A percentile compares a stretch with the other conserved stretches of the same genome.
These are phyloP conservation scores for Aphelinus atriplicis DNA, from an alignment of 1,140 invertebrate genomes.

Conservation along the genomic window DNA sequence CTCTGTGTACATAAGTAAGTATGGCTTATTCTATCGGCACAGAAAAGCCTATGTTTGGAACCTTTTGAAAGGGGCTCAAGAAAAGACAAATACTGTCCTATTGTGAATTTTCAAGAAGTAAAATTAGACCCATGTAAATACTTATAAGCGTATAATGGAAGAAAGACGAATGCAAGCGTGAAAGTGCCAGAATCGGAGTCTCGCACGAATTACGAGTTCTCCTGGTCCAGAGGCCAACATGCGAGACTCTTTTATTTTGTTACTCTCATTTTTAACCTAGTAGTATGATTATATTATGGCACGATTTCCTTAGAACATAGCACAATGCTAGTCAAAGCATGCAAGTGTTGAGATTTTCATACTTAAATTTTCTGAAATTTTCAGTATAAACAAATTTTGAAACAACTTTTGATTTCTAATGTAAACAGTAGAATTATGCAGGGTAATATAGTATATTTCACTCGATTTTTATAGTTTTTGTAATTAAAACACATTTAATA, in stretches of 20 bases:
- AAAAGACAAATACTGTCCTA: constrained; percentile 10
- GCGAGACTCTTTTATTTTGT: constrained; percentile 33
- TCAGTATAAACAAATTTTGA: too few species aligned
- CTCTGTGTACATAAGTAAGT: constrained; percentile 27
- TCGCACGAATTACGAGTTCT: constrained; percentile 36
- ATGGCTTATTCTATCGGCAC: constrained; percentile 30
- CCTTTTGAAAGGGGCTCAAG: neutral
- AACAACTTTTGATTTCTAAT: neutral
- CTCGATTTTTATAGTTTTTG: constrained; percentile 17
- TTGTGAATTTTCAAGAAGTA: constrained; percentile 19
- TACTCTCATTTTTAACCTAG: constrained; percentile 31
- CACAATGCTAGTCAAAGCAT: constrained; percentile 53
- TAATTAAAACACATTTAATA: neutral
- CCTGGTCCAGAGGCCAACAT: neutral
- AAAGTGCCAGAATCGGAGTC: constrained; percentile 36
- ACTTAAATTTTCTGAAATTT: constrained; percentile 38
- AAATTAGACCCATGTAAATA: constrained; percentile 36
- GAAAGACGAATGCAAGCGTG: constrained; percentile 28
- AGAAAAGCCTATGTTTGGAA: neutral
- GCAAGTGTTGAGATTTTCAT: constrained; percentile 46
- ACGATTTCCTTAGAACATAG: constrained; percentile 45
- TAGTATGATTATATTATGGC: constrained; percentile 35
- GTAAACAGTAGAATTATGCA: constrained; percentile 31
- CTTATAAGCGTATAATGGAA: constrained; percentile 14
- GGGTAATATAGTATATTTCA: constrained; percentile 30